Evolutionary conservation across 2,797 vertebrate genomes (phyloP).

Genomic region (Poeciliopsis gracilis): DNA sequence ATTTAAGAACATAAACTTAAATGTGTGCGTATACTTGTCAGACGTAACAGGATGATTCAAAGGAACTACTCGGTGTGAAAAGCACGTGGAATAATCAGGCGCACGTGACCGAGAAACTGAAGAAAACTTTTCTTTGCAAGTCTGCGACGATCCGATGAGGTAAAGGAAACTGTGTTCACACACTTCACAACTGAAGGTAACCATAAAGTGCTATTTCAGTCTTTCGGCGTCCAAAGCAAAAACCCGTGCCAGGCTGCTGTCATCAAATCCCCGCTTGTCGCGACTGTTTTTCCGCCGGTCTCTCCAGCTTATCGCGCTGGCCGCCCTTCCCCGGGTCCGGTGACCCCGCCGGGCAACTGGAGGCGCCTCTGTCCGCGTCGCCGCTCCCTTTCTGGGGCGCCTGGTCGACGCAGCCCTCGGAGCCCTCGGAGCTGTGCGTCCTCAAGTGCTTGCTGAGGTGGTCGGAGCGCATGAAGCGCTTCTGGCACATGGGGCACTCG

Average conservation of each 20-base stretch:
- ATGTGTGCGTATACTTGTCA: neutral
- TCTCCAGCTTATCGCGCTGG: slow-evolving; percentile 61
- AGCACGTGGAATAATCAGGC: slow-evolving; percentile 34
- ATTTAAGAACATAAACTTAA: slow-evolving; percentile 8
- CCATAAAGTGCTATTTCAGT: slow-evolving; percentile 74
- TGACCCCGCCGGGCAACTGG: slow-evolving; percentile 87
- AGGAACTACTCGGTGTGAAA: neutral
- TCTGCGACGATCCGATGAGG: slow-evolving; percentile 66
- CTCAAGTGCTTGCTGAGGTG: slow-evolving; percentile 92
- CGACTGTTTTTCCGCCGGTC: slow-evolving; percentile 74
- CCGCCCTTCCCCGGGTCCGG: slow-evolving; percentile 77
- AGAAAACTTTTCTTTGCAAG: slow-evolving; percentile 47
- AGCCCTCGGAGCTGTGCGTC: slow-evolving; percentile 85
- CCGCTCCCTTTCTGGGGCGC: slow-evolving; percentile 84
- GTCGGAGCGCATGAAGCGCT: slow-evolving; percentile 94
- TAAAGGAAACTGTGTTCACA: slow-evolving; percentile 56
- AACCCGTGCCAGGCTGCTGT: slow-evolving; percentile 6
- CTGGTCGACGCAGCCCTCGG: slow-evolving; percentile 74
- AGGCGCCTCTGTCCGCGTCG: slow-evolving; percentile 89
- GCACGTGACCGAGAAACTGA: slow-evolving; percentile 6
- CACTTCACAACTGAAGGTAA: slow-evolving; percentile 46
- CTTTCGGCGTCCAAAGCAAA: slow-evolving; percentile 27
- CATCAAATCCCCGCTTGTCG: slow-evolving; percentile 4
- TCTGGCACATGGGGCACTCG: slow-evolving; percentile 88
- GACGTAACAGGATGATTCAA: slow-evolving; percentile 1